Evolutionary conservation across 2,113 vertebrate species (phyloP).

Genomic region (Peromyscus polionotus): DNA sequence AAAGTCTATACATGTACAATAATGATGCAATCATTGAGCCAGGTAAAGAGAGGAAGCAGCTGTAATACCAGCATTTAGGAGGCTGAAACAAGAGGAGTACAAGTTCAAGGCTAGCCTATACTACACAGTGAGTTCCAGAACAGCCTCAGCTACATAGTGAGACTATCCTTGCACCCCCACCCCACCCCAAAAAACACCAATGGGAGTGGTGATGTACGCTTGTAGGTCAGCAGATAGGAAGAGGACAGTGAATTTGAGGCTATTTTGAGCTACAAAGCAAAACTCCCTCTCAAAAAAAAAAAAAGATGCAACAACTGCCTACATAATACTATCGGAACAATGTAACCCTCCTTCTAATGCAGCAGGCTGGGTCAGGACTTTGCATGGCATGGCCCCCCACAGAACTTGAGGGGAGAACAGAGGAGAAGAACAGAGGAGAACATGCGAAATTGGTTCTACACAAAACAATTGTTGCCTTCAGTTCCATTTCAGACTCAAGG

Average conservation of each 20-base stretch:
- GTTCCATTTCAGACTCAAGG: background rate
- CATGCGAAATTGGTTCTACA: background rate
- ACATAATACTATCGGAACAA: background rate
- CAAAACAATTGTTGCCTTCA: background rate
- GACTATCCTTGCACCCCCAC: background rate
- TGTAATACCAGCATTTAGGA: background rate
- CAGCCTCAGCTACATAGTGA: background rate
- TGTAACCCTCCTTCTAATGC: background rate
- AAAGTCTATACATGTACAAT: background rate
- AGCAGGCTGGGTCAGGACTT: background rate
- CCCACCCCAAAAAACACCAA: background rate
- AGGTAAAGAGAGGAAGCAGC: too few species aligned
- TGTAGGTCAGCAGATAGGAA: background rate
- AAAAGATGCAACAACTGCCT: background rate
- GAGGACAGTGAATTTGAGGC: background rate
- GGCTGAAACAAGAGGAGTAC: background rate
- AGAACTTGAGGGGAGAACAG: background rate
- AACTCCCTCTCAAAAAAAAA: background rate
- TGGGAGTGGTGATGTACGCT: background rate
- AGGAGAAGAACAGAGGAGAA: background rate
- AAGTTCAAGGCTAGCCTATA: background rate
- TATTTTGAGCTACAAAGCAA: background rate
- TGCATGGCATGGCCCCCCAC: background rate
- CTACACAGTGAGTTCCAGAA: background rate
- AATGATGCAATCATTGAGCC: background rate